phyloP scores from a whole-genome alignment of 1,140 invertebrate genomes.

The Drosophila saltans region DNA sequence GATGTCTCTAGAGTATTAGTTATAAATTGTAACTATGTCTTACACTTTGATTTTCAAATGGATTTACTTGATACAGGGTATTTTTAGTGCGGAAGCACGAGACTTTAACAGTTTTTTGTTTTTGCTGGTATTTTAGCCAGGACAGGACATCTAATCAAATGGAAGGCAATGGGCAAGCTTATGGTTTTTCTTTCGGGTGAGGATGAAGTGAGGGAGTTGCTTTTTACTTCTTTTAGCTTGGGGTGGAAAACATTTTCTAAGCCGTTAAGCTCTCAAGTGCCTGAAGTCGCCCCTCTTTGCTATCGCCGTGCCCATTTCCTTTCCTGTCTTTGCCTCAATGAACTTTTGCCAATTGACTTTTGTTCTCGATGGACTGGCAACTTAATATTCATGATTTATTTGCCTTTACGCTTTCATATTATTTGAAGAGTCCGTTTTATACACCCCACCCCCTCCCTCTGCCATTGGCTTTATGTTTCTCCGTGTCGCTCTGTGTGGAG shows the following conservation, averaged over 20 bases:
- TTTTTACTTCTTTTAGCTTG: slow-evolving; percentile 7
- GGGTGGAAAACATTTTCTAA: slow-evolving; percentile 40
- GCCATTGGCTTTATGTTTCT: neutral
- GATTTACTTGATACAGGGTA: neutral
- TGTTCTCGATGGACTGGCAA: slow-evolving; percentile 36
- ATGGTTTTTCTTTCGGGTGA: slow-evolving; percentile 1
- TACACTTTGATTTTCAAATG: neutral
- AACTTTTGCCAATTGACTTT: slow-evolving; percentile 55
- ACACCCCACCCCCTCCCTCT: neutral
- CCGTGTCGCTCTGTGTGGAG: neutral
- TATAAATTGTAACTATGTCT: neutral
- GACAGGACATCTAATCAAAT: slow-evolving; percentile 24
- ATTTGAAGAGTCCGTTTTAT: slow-evolving; percentile 30
- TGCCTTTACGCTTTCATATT: slow-evolving; percentile 44
- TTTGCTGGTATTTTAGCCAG: slow-evolving; percentile 6
- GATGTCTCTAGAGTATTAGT: too few species aligned
- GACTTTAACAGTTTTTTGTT: slow-evolving; percentile 2
- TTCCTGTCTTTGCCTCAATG: slow-evolving; percentile 35
- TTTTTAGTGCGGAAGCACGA: neutral
- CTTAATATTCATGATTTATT: slow-evolving; percentile 63
- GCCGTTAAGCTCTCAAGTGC: slow-evolving; percentile 54
- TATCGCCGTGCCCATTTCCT: neutral
- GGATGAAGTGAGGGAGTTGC: neutral
- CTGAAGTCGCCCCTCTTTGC: slow-evolving; percentile 13
- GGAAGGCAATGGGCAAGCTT: slow-evolving; percentile 8